Conservation (phyloP, 2,797 vertebrate species). For the Trematomus bernacchii region DNA sequence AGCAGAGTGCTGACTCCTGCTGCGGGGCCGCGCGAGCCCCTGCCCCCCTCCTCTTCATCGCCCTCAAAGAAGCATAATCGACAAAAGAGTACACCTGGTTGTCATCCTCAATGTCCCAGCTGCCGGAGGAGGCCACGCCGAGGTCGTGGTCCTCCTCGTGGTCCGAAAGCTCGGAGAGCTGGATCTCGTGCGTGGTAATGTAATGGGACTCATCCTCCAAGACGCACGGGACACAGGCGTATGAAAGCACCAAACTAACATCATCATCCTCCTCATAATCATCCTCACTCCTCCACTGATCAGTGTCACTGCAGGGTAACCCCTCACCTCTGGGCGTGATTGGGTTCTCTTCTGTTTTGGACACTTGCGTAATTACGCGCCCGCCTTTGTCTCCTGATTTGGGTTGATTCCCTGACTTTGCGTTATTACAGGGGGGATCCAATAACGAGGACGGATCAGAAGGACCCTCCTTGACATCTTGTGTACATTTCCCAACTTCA, state of each 20-base stretch:
- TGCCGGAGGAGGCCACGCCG: conserved; percentile 87
- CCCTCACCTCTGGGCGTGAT: conserved; percentile 73
- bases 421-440: conserved; percentile 23
- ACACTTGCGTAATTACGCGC: conserved; percentile 42
- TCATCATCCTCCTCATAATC: conserved; percentile 59
- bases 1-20: conserved; percentile 83
- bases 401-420: conserved; percentile 41
- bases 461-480: background rate
- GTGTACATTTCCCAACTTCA: conserved; percentile 11
- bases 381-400: conserved; percentile 56
- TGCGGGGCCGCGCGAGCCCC: conserved; percentile 52
- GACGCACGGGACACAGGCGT: conserved; percentile 59
- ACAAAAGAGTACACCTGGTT: conserved; percentile 92
- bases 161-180: conserved; percentile 92
- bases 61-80: conserved; percentile 90
- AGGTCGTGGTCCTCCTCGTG: conserved; percentile 88
- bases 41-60: conserved; percentile 72
- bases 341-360: conserved; percentile 52
- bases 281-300: conserved; percentile 62
- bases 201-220: conserved; percentile 91
- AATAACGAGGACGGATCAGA: conserved; percentile 34
- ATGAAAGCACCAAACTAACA: conserved; percentile 73
- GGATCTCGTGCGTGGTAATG: conserved; percentile 97
- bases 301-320: conserved; percentile 43
- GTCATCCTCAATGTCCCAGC: conserved; percentile 91